Base-by-base conservation (phyloP, 2,113 vertebrate species). In the Pyrgilauda ruficollis region DNA sequence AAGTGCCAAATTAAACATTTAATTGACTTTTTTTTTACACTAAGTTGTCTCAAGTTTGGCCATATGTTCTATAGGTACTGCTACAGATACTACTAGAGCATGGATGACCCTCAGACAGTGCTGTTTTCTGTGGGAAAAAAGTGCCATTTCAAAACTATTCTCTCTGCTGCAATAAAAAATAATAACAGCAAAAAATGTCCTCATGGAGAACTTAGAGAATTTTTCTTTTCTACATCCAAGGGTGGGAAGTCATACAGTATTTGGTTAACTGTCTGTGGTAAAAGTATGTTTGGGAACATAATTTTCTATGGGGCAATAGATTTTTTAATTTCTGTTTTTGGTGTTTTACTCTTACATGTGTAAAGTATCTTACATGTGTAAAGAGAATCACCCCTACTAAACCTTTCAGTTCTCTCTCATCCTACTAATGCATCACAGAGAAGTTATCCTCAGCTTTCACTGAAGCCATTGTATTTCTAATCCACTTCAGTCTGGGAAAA, bases 381-480 rank as follows among this genome's bases (percentile, higher is more conserved):
- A 41, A 41, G 39, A 97, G 89, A 95, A 95, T 90, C n/a, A 90
- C 23, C 22, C 82, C 69, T 72, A 89, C 78, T 93, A 93, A 94
- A 91, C 27, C 69, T 94, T 95, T 94, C 90, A 94, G 83, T 89
- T 75, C 64, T 94, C 86, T 94, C 87, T 96, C 84, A 92, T 85
- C 50, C 80, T 90, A 44, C 80, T 92, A 96, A 94, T 90, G 63
- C 58, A 82, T 94, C 62, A 78, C 87, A 95, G 88, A 94, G 79
- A 91, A 94, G 68, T 96, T 87, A 95, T 89, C 90, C 93, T 93
- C 90, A 93, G 93, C 89, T 96, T 93, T 94, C 96, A 94, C 87
- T 93, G 55, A 93, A 96, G 70, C 83, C 91, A 89, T 93, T 95
- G 96, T 92, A 92, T 79, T 89, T 74, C 67, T 97, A 97, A 96